These are phyloP conservation scores for Fundulus diaphanus DNA, from an alignment of 2,797 vertebrate species.

Conservation along the genomic window DNA sequence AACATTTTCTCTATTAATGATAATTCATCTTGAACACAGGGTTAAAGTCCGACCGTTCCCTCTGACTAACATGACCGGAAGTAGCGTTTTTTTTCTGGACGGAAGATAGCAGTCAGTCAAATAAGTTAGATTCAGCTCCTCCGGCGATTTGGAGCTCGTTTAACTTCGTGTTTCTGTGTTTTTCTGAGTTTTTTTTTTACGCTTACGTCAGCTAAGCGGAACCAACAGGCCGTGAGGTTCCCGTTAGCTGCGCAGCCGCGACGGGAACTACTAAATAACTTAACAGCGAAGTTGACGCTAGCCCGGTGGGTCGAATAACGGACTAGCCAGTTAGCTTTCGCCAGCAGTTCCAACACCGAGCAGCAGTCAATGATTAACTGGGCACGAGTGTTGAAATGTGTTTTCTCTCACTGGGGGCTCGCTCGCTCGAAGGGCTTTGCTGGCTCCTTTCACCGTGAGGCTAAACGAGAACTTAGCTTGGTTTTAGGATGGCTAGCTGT, in stretches of 20 bases:
- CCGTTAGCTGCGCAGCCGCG: neutral
- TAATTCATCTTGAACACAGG: neutral
- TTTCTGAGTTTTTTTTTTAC: neutral
- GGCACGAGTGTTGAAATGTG: neutral
- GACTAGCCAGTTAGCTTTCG: constrained; percentile 31
- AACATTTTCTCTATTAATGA: neutral
- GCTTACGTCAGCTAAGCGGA: neutral
- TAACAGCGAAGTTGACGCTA: constrained; percentile 45
- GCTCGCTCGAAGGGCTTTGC: neutral
- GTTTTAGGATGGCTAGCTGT: constrained; percentile 28
- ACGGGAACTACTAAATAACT: constrained; percentile 17
- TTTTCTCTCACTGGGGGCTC: neutral
- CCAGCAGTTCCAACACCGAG: neutral
- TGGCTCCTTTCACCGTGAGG: neutral
- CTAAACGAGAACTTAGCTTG: constrained; percentile 1
- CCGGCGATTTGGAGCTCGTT: neutral
- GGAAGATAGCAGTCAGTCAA: constrained; percentile 10
- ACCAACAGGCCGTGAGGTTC: neutral
- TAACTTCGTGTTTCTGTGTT: neutral
- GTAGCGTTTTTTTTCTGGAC: neutral
- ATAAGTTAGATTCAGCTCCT: constrained; percentile 31
- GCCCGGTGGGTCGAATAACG: constrained; percentile 21
- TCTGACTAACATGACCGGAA: constrained; percentile 48
- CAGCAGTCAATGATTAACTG: neutral
- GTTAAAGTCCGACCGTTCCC: neutral